Conservation (phyloP, 2,113 vertebrate species). For the Podocnemis expansa region DNA sequence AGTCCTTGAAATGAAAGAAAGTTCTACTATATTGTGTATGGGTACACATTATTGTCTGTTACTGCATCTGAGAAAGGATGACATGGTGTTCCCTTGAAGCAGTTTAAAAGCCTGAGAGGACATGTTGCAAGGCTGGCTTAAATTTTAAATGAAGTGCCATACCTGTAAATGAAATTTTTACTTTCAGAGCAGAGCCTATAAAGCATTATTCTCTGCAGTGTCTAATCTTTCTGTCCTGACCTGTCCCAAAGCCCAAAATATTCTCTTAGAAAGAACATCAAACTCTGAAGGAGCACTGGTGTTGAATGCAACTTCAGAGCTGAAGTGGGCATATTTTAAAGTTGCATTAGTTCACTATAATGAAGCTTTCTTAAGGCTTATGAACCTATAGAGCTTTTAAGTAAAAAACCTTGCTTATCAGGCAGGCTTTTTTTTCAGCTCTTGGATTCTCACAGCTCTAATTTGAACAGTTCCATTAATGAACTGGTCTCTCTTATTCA, state of each 20-base stretch:
- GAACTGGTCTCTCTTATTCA: conserved; percentile 46
- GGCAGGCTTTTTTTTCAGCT: neutral
- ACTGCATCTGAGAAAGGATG: fast-evolving
- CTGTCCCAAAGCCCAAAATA: neutral
- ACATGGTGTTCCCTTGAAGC: neutral
- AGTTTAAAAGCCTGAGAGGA: neutral
- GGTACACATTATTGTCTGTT: neutral
- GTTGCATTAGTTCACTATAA: conserved; percentile 3
- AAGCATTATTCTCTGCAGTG: neutral
- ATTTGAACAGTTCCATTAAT: conserved; percentile 56
- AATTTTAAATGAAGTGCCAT: conserved; percentile 3
- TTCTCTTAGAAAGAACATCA: conserved; percentile 5
- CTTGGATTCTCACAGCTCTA: neutral
- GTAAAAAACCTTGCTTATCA: conserved; percentile 17
- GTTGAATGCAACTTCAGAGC: neutral
- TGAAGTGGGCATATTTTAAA: neutral
- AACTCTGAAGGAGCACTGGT: neutral
- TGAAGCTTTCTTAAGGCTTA: neutral
- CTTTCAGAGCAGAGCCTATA: conserved; percentile 8
- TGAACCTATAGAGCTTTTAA: conserved; percentile 26
- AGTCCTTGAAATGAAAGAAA: neutral
- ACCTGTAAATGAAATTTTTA: neutral
- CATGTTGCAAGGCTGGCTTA: neutral
- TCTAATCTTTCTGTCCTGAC: neutral
- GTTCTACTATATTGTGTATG: fast-evolving